phyloP scores from a whole-genome alignment of 2,113 vertebrate genomes.

The Neolamprologus fasciatus region DNA sequence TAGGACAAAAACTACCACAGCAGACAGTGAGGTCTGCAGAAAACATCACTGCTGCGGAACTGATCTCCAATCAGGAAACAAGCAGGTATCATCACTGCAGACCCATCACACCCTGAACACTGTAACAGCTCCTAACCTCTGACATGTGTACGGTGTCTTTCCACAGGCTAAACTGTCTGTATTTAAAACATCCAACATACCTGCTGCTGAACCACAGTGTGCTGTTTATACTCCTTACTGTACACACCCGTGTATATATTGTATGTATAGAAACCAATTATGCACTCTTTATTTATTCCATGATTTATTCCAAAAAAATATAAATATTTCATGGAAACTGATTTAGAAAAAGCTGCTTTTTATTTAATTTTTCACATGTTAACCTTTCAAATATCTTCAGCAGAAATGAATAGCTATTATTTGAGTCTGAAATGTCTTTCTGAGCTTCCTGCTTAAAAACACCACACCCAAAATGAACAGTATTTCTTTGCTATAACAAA shows the following conservation, averaged over 20 bases:
- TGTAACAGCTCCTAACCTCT: background rate
- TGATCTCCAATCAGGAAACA: accelerated
- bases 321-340: background rate
- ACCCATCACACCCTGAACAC: accelerated
- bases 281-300: background rate
- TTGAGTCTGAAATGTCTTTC: accelerated
- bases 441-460: background rate
- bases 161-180: accelerated
- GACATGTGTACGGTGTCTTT: background rate
- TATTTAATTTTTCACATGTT: background rate
- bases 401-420: accelerated
- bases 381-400: background rate
- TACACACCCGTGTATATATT: background rate
- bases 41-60: accelerated
- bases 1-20: no score
- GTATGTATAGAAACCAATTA: background rate
- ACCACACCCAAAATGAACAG: accelerated
- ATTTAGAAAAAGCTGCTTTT: background rate
- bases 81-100: background rate
- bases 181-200: background rate
- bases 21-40: background rate
- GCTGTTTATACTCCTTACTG: background rate
- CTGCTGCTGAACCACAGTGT: background rate
- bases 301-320: accelerated
- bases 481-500: background rate